Evolutionary conservation across 2,888 invertebrate species (phyloP).

Genomic region (Disparrhopalites patrizii): DNA sequence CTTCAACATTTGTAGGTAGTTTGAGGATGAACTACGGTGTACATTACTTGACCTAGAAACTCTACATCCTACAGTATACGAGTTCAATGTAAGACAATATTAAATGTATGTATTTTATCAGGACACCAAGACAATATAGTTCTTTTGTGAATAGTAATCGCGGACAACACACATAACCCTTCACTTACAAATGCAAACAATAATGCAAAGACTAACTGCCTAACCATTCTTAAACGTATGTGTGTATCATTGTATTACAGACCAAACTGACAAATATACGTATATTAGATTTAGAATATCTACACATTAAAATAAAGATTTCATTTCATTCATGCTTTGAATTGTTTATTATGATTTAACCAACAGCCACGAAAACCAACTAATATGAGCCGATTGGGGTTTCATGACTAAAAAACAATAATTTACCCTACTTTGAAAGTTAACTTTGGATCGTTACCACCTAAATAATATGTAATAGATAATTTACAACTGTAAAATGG

Average conservation of each 20-base stretch:
- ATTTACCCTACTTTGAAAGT: not conserved
- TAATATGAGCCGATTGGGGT: not conserved
- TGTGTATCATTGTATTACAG: not conserved
- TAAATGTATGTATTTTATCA: not conserved
- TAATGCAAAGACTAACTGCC: not conserved
- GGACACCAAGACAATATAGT: not conserved
- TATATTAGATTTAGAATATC: not conserved
- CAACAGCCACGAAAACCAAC: not conserved
- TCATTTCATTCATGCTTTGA: not conserved
- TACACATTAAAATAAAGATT: conserved; percentile 3
- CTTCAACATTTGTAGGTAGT: too few relatives aligned
- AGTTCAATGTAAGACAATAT: not conserved
- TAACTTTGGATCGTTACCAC: not conserved
- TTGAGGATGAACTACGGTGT: too few relatives aligned
- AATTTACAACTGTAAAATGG: not conserved
- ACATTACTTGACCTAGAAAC: too few relatives aligned
- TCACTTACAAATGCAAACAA: not conserved
- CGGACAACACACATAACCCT: too few relatives aligned
- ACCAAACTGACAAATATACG: too few relatives aligned
- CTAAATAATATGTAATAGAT: not conserved
- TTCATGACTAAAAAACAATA: not conserved
- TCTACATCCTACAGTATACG: too few relatives aligned
- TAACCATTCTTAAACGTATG: too few relatives aligned
- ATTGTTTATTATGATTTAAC: not conserved
- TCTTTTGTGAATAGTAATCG: not conserved